Evolutionary conservation across 2,797 vertebrate genomes (phyloP).

Genomic region (Dromococcyx pavoninus): DNA sequence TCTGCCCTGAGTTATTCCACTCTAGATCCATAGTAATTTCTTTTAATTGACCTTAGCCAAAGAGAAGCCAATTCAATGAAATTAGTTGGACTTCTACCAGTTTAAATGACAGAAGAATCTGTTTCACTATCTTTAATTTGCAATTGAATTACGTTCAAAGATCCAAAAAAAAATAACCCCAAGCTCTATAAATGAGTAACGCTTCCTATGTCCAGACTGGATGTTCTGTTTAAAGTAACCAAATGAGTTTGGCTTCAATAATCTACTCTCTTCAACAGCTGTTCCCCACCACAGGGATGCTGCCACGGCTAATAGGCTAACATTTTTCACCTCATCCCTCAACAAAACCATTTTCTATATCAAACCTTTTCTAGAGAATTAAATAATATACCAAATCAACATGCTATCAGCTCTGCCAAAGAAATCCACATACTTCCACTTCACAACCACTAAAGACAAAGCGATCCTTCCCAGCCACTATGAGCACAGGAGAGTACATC

Average conservation of each 20-base stretch:
- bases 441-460: not conserved
- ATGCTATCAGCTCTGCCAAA: not conserved
- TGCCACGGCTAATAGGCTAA: slow-evolving; percentile 52
- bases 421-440: not conserved
- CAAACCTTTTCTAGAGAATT: not conserved
- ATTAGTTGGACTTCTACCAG: slow-evolving; percentile 60
- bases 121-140: slow-evolving; percentile 9
- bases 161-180: not conserved
- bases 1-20: slow-evolving; percentile 14
- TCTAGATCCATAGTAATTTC: slow-evolving; percentile 28
- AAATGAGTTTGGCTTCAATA: slow-evolving; percentile 47
- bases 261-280: slow-evolving; percentile 28
- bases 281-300: slow-evolving; percentile 21
- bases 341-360: slow-evolving; percentile 11
- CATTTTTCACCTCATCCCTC: not conserved
- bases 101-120: slow-evolving; percentile 27
- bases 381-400: not conserved
- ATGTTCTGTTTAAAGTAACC: slow-evolving; percentile 62
- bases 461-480: not conserved
- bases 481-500: not conserved
- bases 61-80: slow-evolving; percentile 43
- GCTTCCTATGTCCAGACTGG: slow-evolving; percentile 48
- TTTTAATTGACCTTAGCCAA: slow-evolving; percentile 50
- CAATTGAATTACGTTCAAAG: slow-evolving; percentile 35
- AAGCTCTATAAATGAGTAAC: slow-evolving; percentile 29